Percentiles rank a stretch among this genome's conserved stretches.
Evolutionary conservation across 2,797 vertebrate species (phyloP).

Genomic region (Acestrorhynchus altus): DNA sequence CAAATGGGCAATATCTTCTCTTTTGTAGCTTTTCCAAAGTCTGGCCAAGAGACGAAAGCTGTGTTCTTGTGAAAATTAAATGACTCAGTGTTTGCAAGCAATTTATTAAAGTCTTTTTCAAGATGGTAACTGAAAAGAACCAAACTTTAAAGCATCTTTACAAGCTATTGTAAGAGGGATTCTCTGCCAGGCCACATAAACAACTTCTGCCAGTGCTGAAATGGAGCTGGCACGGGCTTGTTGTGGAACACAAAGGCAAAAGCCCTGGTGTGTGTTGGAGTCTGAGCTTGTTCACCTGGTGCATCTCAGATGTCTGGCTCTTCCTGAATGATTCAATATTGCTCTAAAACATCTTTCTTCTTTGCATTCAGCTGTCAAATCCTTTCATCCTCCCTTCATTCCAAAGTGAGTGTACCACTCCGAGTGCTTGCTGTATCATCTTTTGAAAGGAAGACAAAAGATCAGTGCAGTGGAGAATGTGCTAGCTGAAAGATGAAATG

Average conservation of each 20-base stretch:
- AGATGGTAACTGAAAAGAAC: not conserved
- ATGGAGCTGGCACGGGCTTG: not conserved
- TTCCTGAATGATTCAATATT: conserved; percentile 19
- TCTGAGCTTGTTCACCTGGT: conserved; percentile 8
- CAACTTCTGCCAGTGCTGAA: not conserved
- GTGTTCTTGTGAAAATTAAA: no score
- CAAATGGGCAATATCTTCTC: not conserved
- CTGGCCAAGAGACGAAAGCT: not conserved
- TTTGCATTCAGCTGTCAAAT: conserved; percentile 8
- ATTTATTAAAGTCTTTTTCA: not conserved
- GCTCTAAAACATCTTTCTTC: not conserved
- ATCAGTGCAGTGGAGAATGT: not conserved
- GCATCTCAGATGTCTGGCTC: not conserved
- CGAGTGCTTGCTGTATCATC: not conserved
- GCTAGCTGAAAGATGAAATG: not conserved
- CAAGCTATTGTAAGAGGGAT: not conserved
- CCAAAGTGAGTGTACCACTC: not conserved
- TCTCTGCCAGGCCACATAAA: not conserved
- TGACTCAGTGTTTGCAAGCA: not conserved
- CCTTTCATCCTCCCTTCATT: not conserved
- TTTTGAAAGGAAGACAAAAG: not conserved
- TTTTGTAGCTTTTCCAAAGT: not conserved
- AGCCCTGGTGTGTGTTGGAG: no score
- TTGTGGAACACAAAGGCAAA: not conserved
- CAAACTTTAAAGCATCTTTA: not conserved